These are phyloP conservation scores for Rotaria magnacalcarata DNA, from an alignment of 2,888 invertebrate species.

Conservation along the genomic window DNA sequence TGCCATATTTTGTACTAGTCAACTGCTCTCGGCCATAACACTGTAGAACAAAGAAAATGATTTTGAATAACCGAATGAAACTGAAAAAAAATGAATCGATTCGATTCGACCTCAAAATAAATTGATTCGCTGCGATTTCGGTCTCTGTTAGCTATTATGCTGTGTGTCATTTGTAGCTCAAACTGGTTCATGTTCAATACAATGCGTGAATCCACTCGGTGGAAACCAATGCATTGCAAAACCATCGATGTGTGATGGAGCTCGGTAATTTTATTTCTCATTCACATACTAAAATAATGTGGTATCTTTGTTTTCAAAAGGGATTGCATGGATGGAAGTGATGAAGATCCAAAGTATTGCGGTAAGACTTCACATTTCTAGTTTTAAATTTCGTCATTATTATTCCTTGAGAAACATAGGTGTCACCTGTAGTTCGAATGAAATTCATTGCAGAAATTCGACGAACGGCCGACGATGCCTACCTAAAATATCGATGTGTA, in stretches of 20 bases:
- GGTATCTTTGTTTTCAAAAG: neutral
- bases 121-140: too few relatives aligned
- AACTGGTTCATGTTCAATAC: neutral
- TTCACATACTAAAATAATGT: neutral
- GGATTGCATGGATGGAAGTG: neutral
- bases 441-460: too few relatives aligned
- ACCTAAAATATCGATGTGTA: too few relatives aligned
- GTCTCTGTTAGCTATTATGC: neutral
- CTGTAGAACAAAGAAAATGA: too few relatives aligned
- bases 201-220: neutral
- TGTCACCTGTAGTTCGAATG: too few relatives aligned
- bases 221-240: neutral
- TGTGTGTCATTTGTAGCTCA: neutral
- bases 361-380: neutral
- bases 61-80: too few relatives aligned
- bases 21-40: too few relatives aligned
- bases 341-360: neutral
- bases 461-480: too few relatives aligned
- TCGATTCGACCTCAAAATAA: too few relatives aligned
- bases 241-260: neutral
- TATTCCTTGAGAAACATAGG: neutral
- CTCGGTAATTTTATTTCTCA: neutral
- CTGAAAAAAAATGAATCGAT: too few relatives aligned
- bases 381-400: neutral
- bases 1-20: too few relatives aligned